Evolutionary conservation across 2,797 vertebrate species (phyloP).

Genomic region (Tympanoctomys barrerae): DNA sequence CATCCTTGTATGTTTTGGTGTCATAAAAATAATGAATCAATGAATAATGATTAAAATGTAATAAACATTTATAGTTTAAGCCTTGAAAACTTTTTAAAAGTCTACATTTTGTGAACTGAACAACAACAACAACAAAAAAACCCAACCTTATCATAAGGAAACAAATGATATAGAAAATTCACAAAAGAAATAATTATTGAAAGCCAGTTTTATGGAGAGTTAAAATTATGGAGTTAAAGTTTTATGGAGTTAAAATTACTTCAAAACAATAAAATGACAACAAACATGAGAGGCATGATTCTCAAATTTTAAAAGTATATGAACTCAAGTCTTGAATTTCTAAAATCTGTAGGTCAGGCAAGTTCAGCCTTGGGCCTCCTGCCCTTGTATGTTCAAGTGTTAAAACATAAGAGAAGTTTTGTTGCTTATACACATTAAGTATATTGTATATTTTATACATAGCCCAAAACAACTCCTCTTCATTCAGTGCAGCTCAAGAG

Average conservation of each 20-base stretch:
- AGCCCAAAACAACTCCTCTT: not conserved
- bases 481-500: not conserved
- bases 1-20: slow-evolving; percentile 12
- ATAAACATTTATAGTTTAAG: not conserved
- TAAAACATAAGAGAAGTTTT: not conserved
- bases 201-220: not conserved
- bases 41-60: slow-evolving; percentile 39
- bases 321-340: not conserved
- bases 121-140: not conserved
- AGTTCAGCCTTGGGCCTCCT: not conserved
- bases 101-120: not conserved
- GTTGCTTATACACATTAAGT: not conserved
- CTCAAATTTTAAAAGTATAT: not conserved
- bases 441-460: not conserved
- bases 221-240: too few species aligned
- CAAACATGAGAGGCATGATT: not conserved
- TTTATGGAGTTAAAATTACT: not conserved
- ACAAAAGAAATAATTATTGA: not conserved
- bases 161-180: not conserved
- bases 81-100: not conserved
- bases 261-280: slow-evolving; percentile 34
- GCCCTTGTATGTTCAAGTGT: not conserved
- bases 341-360: not conserved
- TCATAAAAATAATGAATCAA: not conserved
- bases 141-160: not conserved